A percentile compares a stretch with the other conserved stretches of the same genome.
phyloP scores from a whole-genome alignment of 2,888 invertebrate species.

The Lacanobia oleracea region DNA sequence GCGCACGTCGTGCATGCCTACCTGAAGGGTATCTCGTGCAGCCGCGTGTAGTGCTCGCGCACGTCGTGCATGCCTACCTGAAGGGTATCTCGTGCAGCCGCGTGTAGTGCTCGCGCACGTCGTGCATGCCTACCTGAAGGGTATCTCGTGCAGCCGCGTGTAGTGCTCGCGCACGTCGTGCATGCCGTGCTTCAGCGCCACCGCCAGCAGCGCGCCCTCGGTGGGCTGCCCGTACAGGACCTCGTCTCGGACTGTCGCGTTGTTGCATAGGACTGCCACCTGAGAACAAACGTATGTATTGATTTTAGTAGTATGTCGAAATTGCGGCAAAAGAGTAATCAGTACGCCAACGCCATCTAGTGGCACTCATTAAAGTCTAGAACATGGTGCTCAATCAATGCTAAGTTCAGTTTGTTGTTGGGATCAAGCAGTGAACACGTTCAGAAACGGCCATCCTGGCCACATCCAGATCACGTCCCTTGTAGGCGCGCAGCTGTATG shows the following conservation, averaged over 20 bases:
- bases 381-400: too few species aligned
- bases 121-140: conserved; percentile 96
- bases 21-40: conserved; percentile 99
- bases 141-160: conserved; percentile 97
- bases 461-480: conserved; percentile 94
- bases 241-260: conserved; percentile 97
- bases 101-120: conserved; percentile 94
- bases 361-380: too few species aligned
- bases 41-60: conserved; percentile 94
- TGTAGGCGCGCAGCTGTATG: conserved; percentile 92
- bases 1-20: conserved; percentile 95
- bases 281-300: conserved; percentile 63
- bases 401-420: too few species aligned
- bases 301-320: too few species aligned
- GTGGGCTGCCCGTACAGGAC: conserved; percentile 98
- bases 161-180: conserved; percentile 95
- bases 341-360: too few species aligned
- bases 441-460: conserved; percentile 93
- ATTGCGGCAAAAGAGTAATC: too few species aligned
- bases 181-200: conserved; percentile 98
- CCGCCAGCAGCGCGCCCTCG: conserved; percentile 98
- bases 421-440: too few species aligned
- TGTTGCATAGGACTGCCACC: conserved; percentile 98
- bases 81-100: conserved; percentile 98
- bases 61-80: conserved; percentile 96